Conservation (phyloP, 2,113 vertebrate genomes). For the Phalacrocorax brasilianus region DNA sequence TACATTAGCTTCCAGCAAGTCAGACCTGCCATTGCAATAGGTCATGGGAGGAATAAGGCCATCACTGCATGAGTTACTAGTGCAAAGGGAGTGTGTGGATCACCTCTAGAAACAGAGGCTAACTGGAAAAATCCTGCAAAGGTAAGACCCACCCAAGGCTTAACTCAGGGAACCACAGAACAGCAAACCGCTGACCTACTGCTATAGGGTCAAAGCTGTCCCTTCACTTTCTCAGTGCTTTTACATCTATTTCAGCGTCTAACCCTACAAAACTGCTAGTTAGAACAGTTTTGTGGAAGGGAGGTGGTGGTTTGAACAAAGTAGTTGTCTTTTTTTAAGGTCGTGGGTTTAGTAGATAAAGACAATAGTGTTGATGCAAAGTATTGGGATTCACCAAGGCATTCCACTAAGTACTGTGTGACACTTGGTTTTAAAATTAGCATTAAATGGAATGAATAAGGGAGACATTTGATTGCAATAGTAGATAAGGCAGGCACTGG, state of each 20-base stretch:
- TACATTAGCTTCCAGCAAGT: not conserved
- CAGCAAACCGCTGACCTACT: not conserved
- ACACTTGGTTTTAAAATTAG: conserved; percentile 5
- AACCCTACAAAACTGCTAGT: accelerated
- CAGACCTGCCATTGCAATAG: not conserved
- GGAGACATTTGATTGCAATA: conserved; percentile 37
- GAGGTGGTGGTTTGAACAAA: not conserved
- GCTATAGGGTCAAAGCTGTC: not conserved
- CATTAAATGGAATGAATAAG: not conserved
- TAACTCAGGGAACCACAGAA: not conserved
- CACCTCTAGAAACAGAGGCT: not conserved
- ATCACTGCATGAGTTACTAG: not conserved
- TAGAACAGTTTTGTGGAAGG: not conserved
- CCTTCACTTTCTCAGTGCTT: not conserved
- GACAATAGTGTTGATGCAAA: not conserved
- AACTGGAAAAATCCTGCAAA: not conserved
- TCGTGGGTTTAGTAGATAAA: not conserved
- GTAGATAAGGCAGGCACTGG: conserved; percentile 10
- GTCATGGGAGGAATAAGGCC: not conserved
- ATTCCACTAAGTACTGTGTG: not conserved
- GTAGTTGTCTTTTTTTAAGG: not conserved
- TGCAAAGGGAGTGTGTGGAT: not conserved
- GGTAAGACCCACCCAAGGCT: not conserved
- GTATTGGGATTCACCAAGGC: not conserved
- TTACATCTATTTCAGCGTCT: not conserved